Evolutionary conservation across 2,888 invertebrate species (phyloP), one percentile per base, ranked within the genome.

Genomic region (Acholoe squamosa): DNA sequence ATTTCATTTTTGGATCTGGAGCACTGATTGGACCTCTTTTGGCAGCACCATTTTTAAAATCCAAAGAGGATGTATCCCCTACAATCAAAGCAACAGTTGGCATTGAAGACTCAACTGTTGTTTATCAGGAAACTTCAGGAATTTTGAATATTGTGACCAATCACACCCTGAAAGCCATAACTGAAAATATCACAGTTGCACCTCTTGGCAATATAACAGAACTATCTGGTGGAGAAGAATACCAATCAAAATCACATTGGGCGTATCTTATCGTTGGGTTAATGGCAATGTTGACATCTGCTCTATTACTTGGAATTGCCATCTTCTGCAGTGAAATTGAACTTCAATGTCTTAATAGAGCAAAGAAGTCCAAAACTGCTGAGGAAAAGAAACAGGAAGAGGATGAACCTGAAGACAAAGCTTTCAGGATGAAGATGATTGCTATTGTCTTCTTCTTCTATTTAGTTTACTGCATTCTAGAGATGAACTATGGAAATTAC

Each of bases 11-110:
- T 67, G 90, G 90, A 0, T 10, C 56, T 3, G 90, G 90, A 12
- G 71, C 54, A 7, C 61, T 84, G 19, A 10, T 90, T 14, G 84
- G 84, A 0, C 90, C 90, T 7, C 71, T 90, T 3, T 1, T 90
- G 28, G 90, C 86, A 43, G 84, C 56, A 31, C 90, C 90, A 16
- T 90, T 90, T 31, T 31, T 90, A 10, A n/a, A 76, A 54, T 52
- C 52, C 19, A 0, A 56, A 16, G 14, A 28, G 3, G 19, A 84
- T 25, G 19, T 43, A 16, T 10, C 43, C 5, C 5, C 16, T 19
- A 16, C 80, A 10, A n/a, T n/a, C n/a, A n/a, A n/a, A n/a, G n/a
- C 16, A 12, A 16, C 16, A n/a, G 7, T 43, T 52, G 5, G 52
- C 84, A 52, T 22, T 25, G 51, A 52, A 25, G 19, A 0, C 33